These are phyloP conservation scores for Trissolcus japonicus DNA, from an alignment of 2,888 invertebrate genomes.

Conservation along the genomic window DNA sequence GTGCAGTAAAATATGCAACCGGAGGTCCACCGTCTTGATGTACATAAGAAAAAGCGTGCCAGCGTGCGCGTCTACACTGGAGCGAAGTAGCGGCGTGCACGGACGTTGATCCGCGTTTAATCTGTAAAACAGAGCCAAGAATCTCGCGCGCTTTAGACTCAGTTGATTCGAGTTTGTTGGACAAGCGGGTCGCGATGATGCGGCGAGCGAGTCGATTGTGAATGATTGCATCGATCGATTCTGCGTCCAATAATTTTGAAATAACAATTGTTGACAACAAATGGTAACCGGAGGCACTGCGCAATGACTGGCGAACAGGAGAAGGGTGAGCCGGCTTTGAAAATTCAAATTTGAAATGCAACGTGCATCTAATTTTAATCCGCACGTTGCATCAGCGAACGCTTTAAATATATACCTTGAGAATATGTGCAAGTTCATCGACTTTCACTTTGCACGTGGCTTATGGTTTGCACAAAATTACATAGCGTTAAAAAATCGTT, in stretches of 20 bases:
- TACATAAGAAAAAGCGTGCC: no score
- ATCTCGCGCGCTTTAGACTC: constrained; percentile 36
- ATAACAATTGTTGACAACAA: constrained; percentile 4
- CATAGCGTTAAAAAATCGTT: constrained; percentile 1
- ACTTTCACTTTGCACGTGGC: constrained; percentile 29
- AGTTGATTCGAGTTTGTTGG: constrained; percentile 35
- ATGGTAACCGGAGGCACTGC: not conserved
- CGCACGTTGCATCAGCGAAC: constrained; percentile 26
- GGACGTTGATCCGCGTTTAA: constrained; percentile 51
- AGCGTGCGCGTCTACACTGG: no score
- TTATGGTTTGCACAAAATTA: constrained; percentile 8
- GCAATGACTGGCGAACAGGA: constrained; percentile 29
- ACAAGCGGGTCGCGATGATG: constrained; percentile 41
- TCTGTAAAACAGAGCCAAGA: constrained; percentile 47
- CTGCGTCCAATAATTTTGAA: not conserved
- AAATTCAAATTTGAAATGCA: not conserved
- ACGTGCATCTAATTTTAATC: constrained; percentile 27
- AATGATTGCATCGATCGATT: constrained; percentile 14
- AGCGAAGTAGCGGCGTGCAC: constrained; percentile 8
- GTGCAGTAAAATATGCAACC: no score
- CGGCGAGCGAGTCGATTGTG: constrained; percentile 26
- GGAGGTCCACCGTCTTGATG: no score
- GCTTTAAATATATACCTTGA: constrained; percentile 32
- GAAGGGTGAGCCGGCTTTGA: constrained; percentile 41
- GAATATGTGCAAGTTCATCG: constrained; percentile 30